Evolutionary conservation across 2,888 invertebrate genomes (phyloP).

Genomic region (Xestobium rufovillosum): DNA sequence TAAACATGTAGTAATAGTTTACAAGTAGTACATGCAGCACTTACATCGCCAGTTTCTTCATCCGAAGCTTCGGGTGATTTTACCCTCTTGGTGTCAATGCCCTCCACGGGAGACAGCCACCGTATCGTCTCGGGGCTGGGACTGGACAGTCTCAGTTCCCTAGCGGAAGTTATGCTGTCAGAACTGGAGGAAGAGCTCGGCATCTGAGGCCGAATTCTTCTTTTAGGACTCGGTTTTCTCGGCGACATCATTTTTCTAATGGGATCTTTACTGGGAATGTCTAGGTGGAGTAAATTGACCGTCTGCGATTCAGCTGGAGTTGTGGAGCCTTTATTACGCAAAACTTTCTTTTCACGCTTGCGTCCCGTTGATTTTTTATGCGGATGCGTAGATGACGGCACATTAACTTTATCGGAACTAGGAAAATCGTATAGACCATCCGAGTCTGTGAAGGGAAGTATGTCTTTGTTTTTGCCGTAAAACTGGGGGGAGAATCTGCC

Average conservation of each 20-base stretch:
- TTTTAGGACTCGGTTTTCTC: slow-evolving; percentile 52
- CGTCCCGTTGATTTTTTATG: slow-evolving; percentile 56
- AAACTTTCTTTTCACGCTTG: slow-evolving; percentile 53
- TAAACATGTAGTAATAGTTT: no score
- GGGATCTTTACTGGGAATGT: slow-evolving; percentile 49
- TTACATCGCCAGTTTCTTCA: slow-evolving; percentile 48
- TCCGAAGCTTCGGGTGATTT: slow-evolving; percentile 42
- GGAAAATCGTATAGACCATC: slow-evolving; percentile 75
- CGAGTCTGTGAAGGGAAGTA: slow-evolving; percentile 67
- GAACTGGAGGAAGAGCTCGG: slow-evolving; percentile 54
- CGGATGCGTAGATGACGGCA: slow-evolving; percentile 38
- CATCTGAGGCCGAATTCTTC: slow-evolving; percentile 48
- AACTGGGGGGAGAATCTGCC: slow-evolving; percentile 65
- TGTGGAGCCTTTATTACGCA: slow-evolving; percentile 40
- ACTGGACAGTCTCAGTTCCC: slow-evolving; percentile 41
- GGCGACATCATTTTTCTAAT: slow-evolving; percentile 39
- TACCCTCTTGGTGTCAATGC: slow-evolving; percentile 36
- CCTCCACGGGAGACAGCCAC: slow-evolving; percentile 41
- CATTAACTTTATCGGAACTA: slow-evolving; percentile 58
- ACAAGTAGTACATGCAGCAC: no score
- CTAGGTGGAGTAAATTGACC: slow-evolving; percentile 52
- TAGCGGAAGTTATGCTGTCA: slow-evolving; percentile 50
- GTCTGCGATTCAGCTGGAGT: slow-evolving; percentile 51
- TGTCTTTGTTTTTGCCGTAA: slow-evolving; percentile 57
- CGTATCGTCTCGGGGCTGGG: slow-evolving; percentile 43